Percentiles rank a stretch among this genome's conserved stretches.
Evolutionary conservation across 2,888 invertebrate species (phyloP).

Genomic region (Sesia bembeciformis): DNA sequence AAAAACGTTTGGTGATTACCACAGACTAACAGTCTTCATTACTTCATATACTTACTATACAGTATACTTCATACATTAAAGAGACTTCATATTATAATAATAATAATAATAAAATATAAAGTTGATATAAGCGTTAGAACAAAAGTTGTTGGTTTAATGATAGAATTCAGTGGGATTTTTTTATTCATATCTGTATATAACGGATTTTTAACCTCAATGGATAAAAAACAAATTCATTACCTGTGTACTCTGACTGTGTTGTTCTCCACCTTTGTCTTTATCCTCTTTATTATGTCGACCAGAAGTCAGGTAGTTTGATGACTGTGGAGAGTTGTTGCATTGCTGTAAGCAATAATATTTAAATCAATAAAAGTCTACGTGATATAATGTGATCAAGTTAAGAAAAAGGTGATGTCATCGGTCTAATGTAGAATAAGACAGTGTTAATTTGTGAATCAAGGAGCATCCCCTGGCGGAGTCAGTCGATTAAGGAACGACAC

Average conservation of each 20-base stretch:
- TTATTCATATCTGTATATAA: neutral
- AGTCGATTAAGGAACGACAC: slow-evolving; percentile 4
- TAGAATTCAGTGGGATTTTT: neutral
- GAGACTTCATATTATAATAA: too few relatives aligned
- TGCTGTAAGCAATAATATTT: slow-evolving; percentile 9
- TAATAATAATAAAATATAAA: too few relatives aligned
- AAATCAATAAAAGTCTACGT: neutral
- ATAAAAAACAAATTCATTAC: slow-evolving; percentile 22
- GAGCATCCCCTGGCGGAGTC: slow-evolving; percentile 11
- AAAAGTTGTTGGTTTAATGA: too few relatives aligned
- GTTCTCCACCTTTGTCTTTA: slow-evolving; percentile 33
- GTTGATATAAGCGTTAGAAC: too few relatives aligned
- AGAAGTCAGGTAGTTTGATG: slow-evolving; percentile 49
- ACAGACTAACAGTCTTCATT: too few relatives aligned
- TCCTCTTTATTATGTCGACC: slow-evolving; percentile 40
- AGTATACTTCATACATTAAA: too few relatives aligned
- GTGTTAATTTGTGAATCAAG: neutral
- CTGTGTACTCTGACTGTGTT: slow-evolving; percentile 71
- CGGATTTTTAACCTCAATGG: neutral
- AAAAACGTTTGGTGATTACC: too few relatives aligned
- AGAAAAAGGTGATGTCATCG: too few relatives aligned
- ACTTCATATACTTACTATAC: too few relatives aligned
- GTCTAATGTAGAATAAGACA: neutral
- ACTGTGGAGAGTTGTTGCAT: slow-evolving; percentile 48
- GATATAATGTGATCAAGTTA: neutral